These are phyloP conservation scores for Drosophila sechellia DNA, from an alignment of 1,140 invertebrate genomes.

Conservation along the genomic window DNA sequence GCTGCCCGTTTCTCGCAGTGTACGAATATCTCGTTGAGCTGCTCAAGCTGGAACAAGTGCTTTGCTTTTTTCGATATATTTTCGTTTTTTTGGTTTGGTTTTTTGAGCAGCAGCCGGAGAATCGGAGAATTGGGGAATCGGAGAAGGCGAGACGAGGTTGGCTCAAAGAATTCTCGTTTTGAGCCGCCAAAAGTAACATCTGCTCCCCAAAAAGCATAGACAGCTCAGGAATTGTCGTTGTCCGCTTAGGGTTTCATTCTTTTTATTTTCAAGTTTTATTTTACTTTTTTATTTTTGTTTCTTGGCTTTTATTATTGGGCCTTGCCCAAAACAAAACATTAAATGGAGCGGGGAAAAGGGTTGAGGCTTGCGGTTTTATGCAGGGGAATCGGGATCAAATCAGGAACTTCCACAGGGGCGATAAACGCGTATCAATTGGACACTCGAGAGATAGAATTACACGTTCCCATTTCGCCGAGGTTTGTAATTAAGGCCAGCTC, in stretches of 20 bases:
- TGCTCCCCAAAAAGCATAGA: constrained; percentile 74
- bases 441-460: constrained; percentile 40
- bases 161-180: constrained; percentile 78
- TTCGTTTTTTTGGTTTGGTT: constrained; percentile 45
- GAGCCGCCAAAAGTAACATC: constrained; percentile 70
- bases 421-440: constrained; percentile 48
- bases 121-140: not conserved
- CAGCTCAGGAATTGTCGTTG: constrained; percentile 61
- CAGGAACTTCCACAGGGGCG: constrained; percentile 22
- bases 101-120: constrained; percentile 53
- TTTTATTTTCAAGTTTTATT: not conserved
- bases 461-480: not conserved
- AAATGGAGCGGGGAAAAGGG: constrained; percentile 12
- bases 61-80: constrained; percentile 62
- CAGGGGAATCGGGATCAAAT: constrained; percentile 12
- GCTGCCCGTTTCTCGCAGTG: constrained; percentile 15
- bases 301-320: constrained; percentile 46
- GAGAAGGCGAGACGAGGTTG: constrained; percentile 17
- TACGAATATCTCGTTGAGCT: constrained; percentile 56
- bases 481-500: constrained; percentile 12
- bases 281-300: not conserved
- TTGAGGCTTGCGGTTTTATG: constrained; percentile 23
- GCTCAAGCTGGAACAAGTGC: constrained; percentile 70
- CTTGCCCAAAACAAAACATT: constrained; percentile 24
- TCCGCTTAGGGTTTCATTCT: constrained; percentile 23